Conservation (phyloP, 2,113 vertebrate species). For the Boulengeromyrus knoepffleri region DNA sequence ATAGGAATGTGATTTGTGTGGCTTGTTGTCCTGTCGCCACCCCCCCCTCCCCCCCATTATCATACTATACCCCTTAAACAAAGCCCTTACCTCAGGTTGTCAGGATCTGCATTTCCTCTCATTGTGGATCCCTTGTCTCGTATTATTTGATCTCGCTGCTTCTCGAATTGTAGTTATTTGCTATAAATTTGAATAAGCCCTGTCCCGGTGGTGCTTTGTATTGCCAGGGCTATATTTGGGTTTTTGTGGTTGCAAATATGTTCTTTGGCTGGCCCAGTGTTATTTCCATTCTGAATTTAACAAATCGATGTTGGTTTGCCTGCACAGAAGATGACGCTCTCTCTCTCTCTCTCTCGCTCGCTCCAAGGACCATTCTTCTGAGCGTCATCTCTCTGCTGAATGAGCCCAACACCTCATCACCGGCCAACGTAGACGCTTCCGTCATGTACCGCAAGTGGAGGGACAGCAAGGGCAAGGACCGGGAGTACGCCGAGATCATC, state of each 20-base stretch:
- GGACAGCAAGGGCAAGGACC: conserved; percentile 71
- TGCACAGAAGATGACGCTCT: background rate
- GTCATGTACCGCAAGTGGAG: conserved; percentile 80
- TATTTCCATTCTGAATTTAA: background rate
- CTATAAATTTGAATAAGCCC: background rate
- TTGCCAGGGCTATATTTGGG: background rate
- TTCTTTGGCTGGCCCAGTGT: background rate
- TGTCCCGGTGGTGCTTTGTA: background rate
- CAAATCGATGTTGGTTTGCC: background rate
- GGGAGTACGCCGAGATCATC: conserved; percentile 74
- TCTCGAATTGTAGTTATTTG: background rate
- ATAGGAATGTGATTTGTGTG: background rate
- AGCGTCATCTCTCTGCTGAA: conserved; percentile 74
- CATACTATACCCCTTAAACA: background rate
- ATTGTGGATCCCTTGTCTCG: background rate
- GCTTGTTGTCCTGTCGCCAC: background rate
- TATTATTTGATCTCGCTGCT: background rate
- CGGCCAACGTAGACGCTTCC: conserved; percentile 69
- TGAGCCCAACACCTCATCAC: conserved; percentile 74
- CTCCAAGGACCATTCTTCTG: conserved; percentile 68
- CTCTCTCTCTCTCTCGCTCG: background rate
- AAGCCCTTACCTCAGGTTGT: background rate
- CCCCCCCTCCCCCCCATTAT: too few relatives aligned
- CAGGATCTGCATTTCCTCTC: background rate
- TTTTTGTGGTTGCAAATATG: background rate